Percentiles rank a stretch among this genome's conserved stretches.
Conservation (phyloP, 2,113 vertebrate species). For the Callipepla californica region DNA sequence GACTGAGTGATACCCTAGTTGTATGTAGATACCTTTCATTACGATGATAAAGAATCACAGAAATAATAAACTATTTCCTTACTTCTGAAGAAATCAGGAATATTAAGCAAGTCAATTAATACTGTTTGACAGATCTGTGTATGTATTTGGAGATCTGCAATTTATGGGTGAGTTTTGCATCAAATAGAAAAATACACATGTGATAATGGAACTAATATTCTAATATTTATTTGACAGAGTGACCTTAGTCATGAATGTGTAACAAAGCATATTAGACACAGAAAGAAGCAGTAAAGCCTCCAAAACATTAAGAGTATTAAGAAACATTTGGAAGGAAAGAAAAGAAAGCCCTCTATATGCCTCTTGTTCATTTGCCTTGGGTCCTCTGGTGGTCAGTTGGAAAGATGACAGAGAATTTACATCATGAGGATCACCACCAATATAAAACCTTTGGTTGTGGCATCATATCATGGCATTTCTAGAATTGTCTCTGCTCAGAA, state of each 20-base stretch:
- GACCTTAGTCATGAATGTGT: not conserved
- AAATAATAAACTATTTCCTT: not conserved
- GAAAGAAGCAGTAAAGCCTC: not conserved
- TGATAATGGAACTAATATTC: not conserved
- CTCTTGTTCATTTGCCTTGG: not conserved
- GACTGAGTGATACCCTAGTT: not conserved
- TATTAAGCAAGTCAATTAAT: not conserved
- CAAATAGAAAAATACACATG: not conserved
- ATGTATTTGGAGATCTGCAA: not conserved
- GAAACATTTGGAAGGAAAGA: not conserved
- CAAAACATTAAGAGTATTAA: not conserved
- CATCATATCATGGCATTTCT: rapidly evolving
- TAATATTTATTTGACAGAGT: not conserved
- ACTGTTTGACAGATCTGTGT: not conserved
- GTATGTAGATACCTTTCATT: not conserved
- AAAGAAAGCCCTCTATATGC: not conserved
- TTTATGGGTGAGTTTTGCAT: not conserved
- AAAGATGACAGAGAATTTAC: not conserved
- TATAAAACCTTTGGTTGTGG: not conserved
- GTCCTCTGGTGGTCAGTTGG: not conserved
- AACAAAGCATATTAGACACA: rapidly evolving
- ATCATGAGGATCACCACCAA: not conserved
- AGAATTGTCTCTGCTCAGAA: not conserved
- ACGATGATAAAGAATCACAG: not conserved
- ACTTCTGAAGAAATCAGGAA: not conserved